Conservation (phyloP, 2,888 invertebrate genomes). For the Drosophila anceps region DNA sequence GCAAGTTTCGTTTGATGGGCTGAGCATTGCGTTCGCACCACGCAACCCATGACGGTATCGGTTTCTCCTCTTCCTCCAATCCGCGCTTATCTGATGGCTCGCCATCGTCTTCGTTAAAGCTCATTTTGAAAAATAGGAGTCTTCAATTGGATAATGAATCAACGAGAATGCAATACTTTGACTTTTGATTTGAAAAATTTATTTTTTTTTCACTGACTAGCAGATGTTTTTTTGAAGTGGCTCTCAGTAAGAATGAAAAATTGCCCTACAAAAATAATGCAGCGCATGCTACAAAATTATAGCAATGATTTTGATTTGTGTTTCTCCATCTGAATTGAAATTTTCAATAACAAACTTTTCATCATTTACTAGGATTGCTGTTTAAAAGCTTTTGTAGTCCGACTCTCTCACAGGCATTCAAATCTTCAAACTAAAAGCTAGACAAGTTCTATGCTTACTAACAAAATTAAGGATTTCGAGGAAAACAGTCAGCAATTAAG, state of each 20-base stretch:
- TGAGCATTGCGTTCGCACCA: conserved; percentile 55
- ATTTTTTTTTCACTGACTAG: conserved; percentile 9
- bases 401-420: no score
- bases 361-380: not conserved
- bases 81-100: not conserved
- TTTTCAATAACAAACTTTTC: not conserved
- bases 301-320: not conserved
- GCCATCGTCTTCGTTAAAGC: conserved; percentile 19
- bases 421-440: not conserved
- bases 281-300: conserved; percentile 28
- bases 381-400: not conserved
- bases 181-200: conserved; percentile 18
- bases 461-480: no score
- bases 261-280: conserved; percentile 1
- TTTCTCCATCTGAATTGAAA: not conserved
- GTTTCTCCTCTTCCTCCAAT: conserved; percentile 6
- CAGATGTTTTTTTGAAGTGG: conserved; percentile 21
- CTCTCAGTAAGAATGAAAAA: conserved; percentile 2
- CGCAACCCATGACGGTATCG: conserved; percentile 43
- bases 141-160: not conserved
- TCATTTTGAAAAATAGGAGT: conserved; percentile 14
- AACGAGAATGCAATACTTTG: not conserved
- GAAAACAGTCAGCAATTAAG: not conserved
- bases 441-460: no score
- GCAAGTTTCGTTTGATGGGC: conserved; percentile 29